Percentiles rank a stretch among this genome's conserved stretches.
phyloP scores from a whole-genome alignment of 2,113 vertebrate species.

The Hippolais icterina region DNA sequence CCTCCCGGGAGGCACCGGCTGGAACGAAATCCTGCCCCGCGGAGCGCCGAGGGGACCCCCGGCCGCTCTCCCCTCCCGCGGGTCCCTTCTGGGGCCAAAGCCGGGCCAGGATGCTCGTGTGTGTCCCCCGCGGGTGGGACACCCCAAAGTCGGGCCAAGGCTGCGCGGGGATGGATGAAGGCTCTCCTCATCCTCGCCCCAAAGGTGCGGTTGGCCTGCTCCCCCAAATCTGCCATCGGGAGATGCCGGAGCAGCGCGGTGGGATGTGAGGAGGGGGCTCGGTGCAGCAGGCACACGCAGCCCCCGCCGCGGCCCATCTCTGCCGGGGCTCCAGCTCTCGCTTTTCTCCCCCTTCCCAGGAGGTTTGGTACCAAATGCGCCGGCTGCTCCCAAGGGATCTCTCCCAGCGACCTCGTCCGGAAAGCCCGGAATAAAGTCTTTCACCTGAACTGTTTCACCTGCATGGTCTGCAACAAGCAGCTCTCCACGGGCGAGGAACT shows the following conservation, averaged over 20 bases:
- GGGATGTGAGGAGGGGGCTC: background rate
- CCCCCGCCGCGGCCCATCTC: background rate
- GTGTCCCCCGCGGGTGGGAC: background rate
- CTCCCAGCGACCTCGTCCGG: slow-evolving; percentile 93
- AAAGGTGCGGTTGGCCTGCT: rapidly evolving
- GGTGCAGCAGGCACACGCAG: rapidly evolving
- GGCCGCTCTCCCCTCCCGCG: too few relatives aligned
- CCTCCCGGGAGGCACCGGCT: background rate
- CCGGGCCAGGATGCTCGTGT: rapidly evolving
- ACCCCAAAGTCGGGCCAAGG: background rate
- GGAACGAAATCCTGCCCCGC: background rate
- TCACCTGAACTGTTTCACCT: slow-evolving; percentile 98
- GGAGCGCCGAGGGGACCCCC: background rate
- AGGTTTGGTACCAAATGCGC: slow-evolving; percentile 97
- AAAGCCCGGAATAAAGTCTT: slow-evolving; percentile 96
- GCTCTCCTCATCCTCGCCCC: background rate
- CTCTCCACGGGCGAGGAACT: slow-evolving; percentile 97
- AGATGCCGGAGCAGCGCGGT: background rate
- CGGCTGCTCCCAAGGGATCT: slow-evolving; percentile 94
- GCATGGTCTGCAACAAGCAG: slow-evolving; percentile 99
- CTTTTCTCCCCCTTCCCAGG: slow-evolving; percentile 67
- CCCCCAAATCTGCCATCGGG: background rate
- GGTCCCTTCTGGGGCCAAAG: background rate
- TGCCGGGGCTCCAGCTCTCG: background rate
- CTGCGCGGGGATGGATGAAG: background rate